Conservation (phyloP, 2,113 vertebrate species). For the Rattus norvegicus region GRCr8 NC_086026.1:36327501-36328000, state of each 20-base stretch:
- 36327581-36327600: slow-evolving; percentile 42
- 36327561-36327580: neutral
- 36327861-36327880: neutral
- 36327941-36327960: neutral
- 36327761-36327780: too few species aligned
- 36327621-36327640: neutral
- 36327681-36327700: neutral
- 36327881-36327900: fast-evolving
- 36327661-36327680: neutral
- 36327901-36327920: fast-evolving
- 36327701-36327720: fast-evolving
- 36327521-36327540: slow-evolving; percentile 82
- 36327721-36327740: neutral
- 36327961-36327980: neutral
- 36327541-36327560: slow-evolving; percentile 69
- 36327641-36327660: neutral
- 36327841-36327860: too few species aligned
- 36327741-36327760: fast-evolving
- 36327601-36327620: neutral
- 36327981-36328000: neutral
- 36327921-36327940: fast-evolving
- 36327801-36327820: neutral
- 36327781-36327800: neutral
- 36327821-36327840: neutral
- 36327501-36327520: slow-evolving; percentile 77